Evolutionary conservation across 1,140 invertebrate species (phyloP), one percentile per base, ranked within the genome.

Genomic region (Melanaphis sacchari): DNA sequence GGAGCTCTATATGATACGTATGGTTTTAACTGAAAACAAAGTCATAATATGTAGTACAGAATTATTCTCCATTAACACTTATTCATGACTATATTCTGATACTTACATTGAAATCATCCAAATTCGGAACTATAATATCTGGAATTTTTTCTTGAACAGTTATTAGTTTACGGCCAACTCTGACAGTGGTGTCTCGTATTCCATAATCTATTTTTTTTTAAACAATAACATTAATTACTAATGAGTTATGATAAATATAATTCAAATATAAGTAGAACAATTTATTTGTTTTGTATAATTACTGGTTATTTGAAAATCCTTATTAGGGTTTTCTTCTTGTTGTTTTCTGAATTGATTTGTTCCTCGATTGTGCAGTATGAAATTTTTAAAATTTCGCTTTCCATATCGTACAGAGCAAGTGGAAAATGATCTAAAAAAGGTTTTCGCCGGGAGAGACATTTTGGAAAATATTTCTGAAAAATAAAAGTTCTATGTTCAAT

Each of bases 61-160:
- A 81, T 41, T 41, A 76, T 2, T 11, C 26, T 43, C 7, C 15
- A 66, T n/a, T 15, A 76, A n/a, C 31, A 43, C 9, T 43, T 15
- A 31, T 66, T 15, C 40, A 59, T 40, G 5, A 90, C 38, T 36
- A 38, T 2, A 59, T 15, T 31, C 40, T 22, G 49, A n/a, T 31
- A 93, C 95, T 94, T 95, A 96, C 96, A 94, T 97, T 95, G 94
- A 96, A 98, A 94, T 96, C 96, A 94, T 96, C 97, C 9, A 99
- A 95, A 95, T 99, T 97, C 3, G 99, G 99, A 36, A 99, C 98
- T 94, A 99, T 97, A 31, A 99, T 94, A 95, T 99, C 97, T 24
- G 98, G 98, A 94, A 99, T 97, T 97, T 97, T 98, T 96, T 99
- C 98, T n/a, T 97, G 97, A 36, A 99, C 95, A 40, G 94, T 94